Percentiles rank a stretch among this genome's conserved stretches.
Conservation (phyloP, 2,797 vertebrate genomes). For the Platyrinchus mystaceus region DNA sequence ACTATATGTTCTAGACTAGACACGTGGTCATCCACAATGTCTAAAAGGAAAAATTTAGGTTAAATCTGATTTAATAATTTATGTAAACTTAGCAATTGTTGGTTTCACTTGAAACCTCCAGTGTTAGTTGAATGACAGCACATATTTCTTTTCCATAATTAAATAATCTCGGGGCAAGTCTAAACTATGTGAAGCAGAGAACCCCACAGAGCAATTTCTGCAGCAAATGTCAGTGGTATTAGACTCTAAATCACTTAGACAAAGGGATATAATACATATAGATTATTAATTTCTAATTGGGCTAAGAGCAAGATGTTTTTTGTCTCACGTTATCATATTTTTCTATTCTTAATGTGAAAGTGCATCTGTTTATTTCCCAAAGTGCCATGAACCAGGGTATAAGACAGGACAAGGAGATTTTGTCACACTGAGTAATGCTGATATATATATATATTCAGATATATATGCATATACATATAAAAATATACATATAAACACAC, state of each 20-base stretch:
- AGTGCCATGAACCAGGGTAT: not conserved
- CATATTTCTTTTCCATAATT: conserved; percentile 25
- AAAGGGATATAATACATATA: not conserved
- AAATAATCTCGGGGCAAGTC: conserved; percentile 21
- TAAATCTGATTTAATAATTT: not conserved
- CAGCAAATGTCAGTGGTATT: conserved; percentile 27
- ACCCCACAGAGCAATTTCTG: conserved; percentile 30
- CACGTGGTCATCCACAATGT: not conserved
- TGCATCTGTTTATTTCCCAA: not conserved
- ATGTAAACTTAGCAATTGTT: not conserved
- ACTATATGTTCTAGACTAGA: not conserved
- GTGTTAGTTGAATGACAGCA: not conserved
- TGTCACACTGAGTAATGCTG: not conserved
- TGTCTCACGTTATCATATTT: not conserved
- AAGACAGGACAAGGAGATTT: not conserved
- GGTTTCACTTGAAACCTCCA: conserved; percentile 11
- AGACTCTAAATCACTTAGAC: not conserved
- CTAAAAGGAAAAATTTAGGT: not conserved
- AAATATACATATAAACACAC: no score
- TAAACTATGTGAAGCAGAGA: conserved; percentile 33
- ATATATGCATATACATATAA: no score
- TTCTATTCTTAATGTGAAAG: not conserved
- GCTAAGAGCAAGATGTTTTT: not conserved
- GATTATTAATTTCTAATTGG: conserved; percentile 24
- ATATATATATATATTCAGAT: not conserved